Percentiles rank a stretch among this genome's conserved stretches.
Conservation (phyloP, 2,888 invertebrate genomes). For the Ichneumon xanthorius region DNA sequence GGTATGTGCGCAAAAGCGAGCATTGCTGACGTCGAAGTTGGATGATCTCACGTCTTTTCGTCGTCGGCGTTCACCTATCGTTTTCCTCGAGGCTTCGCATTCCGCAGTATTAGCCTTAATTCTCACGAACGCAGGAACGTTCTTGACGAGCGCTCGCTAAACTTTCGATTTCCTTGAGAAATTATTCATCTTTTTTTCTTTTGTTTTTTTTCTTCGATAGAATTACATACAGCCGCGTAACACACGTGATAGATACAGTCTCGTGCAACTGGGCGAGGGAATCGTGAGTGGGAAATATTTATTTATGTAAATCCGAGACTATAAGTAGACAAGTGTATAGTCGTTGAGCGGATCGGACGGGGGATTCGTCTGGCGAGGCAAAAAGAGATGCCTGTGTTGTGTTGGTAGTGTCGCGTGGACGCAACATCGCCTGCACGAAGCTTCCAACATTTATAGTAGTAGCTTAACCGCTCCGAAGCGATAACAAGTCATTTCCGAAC, state of each 20-base stretch:
- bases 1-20: background rate
- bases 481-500: slow-evolving; percentile 39
- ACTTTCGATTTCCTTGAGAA: background rate
- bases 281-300: background rate
- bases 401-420: background rate
- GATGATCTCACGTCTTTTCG: slow-evolving; percentile 7
- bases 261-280: background rate
- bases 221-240: background rate
- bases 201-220: background rate
- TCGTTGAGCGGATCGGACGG: background rate
- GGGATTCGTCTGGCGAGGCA: background rate
- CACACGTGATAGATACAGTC: background rate
- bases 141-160: background rate
- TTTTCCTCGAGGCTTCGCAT: background rate
- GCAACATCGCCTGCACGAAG: slow-evolving; percentile 3
- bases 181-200: background rate
- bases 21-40: slow-evolving; percentile 2
- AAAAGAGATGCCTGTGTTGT: background rate
- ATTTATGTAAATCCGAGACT: background rate
- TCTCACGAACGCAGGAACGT: background rate
- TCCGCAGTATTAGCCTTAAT: background rate
- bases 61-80: background rate
- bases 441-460: slow-evolving; percentile 30
- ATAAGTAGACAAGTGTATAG: background rate
- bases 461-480: slow-evolving; percentile 8